Base-by-base conservation (phyloP, 2,797 vertebrate species). In the Sebastes minor region DNA sequence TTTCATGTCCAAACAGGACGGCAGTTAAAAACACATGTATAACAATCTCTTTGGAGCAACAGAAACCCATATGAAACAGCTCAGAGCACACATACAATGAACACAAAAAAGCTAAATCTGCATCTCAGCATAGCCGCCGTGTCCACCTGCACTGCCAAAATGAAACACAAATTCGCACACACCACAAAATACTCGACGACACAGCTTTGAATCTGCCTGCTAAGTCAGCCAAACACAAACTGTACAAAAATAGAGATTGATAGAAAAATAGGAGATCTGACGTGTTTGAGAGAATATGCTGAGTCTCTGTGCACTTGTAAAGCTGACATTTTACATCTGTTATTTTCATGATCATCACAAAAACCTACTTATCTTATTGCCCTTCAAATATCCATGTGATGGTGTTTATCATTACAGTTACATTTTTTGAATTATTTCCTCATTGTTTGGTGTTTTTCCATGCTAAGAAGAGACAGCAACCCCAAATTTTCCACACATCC, bases 181-280 rank as follows among this genome's bases (percentile, higher is more conserved):
- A 46, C 76, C 85, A 81, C 57, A 75, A 23, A 61, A 66, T 63
- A 32, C 71, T 82, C 74, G 60, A 70, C 2, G 32, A 86, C 69
- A 84, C 81, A 76, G 82, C 88, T 88, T 78, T 66, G 67, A 82
- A 59, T 66, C 74, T 76, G 80, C 84, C 81, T 80, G 75, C 74
- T 88, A 89, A 79, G 67, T 76, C 59, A 78, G 88, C 75, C 84
- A 64, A 86, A 92, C 76, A 90, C 80, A 87, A 90, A 91, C 90
- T 94, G 86, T 94, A 95, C 91, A 94, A 95, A 95, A 95, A 94
- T 91, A 94, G 84, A 94, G 91, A 93, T 93, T 38, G 78, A 93
- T 95, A 95, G 88, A 94, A 96, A 96, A 95, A 95, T 94, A 94
- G 60, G 90, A 91, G 82, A 92, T 94, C 84, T 90, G 82, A 91